Evolutionary conservation across 2,888 invertebrate genomes (phyloP), one percentile per base, ranked within the genome.

Genomic region (Drosophila nr. medialis): DNA sequence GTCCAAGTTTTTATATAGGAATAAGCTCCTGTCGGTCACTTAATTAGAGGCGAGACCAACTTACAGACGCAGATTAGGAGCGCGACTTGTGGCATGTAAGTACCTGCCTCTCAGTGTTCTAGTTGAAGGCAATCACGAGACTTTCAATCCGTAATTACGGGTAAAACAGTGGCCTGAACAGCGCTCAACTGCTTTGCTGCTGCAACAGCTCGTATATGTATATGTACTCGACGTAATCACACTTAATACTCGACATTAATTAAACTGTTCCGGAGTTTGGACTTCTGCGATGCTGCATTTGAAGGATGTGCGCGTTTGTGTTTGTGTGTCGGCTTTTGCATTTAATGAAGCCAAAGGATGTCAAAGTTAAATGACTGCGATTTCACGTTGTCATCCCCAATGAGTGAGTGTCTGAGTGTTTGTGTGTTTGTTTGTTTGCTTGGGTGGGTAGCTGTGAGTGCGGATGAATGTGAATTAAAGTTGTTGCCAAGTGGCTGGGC

Each of bases 171-270:
- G 49, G 65, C 45, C 42, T 32, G 50, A 77, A 30, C 59, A 40
- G 63, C 11, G 18, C 42, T 58, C 27, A 45, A 34, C 45, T 45
- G 45, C 36, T 32, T 5, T 8, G 29, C 45, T 29, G n/a, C 24
- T 21, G 13, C n/a, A n/a, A 7, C 49, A 54, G 51, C 58, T 49
- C 38, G 6, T 30, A 3, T 29, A 49, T 45, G 2, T 24, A 24
- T 45, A 4, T 63, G 49, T 63, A 54, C 65, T 69, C 48, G 61
- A 27, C 58, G 60, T 74, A 79, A 79, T 82, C 82, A 53, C 59
- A 66, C 54, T 61, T 82, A 82, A 84, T 74, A 58, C 77, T 59
- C 49, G 50, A 54, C 80, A 82, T 77, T 77, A 82, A 84, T 84
- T 80, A 75, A 82, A 72, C 65, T 61, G 59, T 64, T 51, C 60